Percentiles rank a stretch among this genome's conserved stretches.
Evolutionary conservation across 2,797 vertebrate species (phyloP).

Genomic region (Pseudotriccus pelzelni): DNA sequence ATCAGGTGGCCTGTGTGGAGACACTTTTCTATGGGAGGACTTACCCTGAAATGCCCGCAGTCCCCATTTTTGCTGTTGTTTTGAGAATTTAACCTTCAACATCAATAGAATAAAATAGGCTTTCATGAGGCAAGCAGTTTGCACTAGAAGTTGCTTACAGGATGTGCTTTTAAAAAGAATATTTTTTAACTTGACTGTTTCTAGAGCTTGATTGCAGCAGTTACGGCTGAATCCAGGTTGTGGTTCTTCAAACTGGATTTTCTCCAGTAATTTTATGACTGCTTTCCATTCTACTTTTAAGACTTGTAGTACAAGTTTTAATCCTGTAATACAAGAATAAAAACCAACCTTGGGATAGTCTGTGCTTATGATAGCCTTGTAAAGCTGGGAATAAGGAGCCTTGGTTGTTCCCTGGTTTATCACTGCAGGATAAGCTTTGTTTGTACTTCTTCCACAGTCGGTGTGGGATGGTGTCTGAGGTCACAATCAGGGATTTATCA

Average conservation of each 20-base stretch:
- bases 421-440: background rate
- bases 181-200: background rate
- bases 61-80: background rate
- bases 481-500: background rate
- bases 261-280: background rate
- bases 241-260: slow-evolving; percentile 5
- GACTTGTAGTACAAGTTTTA: background rate
- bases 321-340: background rate
- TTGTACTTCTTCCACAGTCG: background rate
- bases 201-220: background rate
- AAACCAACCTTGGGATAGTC: background rate
- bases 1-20: background rate
- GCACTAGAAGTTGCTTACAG: background rate
- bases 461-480: background rate
- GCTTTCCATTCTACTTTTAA: background rate
- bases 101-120: background rate
- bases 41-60: background rate
- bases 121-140: background rate
- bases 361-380: background rate
- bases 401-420: background rate
- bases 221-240: background rate
- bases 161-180: background rate
- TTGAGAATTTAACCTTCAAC: background rate
- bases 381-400: background rate
- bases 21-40: background rate